phyloP scores from a whole-genome alignment of 2,888 invertebrate genomes.

The Stenurella melanura region DNA sequence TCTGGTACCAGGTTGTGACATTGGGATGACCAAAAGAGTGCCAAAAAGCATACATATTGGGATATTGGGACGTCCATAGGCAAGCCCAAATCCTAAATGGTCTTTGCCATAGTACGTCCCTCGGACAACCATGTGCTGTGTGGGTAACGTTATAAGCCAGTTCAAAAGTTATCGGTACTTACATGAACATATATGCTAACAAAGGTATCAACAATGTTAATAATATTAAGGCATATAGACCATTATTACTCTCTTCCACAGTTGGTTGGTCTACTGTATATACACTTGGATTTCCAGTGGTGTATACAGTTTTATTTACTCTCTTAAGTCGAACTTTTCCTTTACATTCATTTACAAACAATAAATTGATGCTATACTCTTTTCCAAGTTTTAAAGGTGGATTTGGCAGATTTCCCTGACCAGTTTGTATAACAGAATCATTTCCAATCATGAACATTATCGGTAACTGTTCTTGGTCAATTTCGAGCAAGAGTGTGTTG shows the following conservation, averaged over 20 bases:
- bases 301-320: constrained; percentile 12
- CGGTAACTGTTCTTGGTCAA: constrained; percentile 1
- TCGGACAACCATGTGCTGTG: too few species aligned
- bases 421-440: constrained; percentile 8
- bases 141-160: too few species aligned
- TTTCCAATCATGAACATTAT: constrained; percentile 24
- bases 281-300: constrained; percentile 16
- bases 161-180: too few species aligned
- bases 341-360: constrained; percentile 49
- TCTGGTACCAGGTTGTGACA: too few species aligned
- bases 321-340: constrained; percentile 7
- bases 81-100: too few species aligned
- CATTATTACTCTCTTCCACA: not conserved
- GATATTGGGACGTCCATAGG: too few species aligned
- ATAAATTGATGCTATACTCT: constrained; percentile 45
- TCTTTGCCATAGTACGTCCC: too few species aligned
- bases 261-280: too few species aligned
- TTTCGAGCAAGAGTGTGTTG: constrained; percentile 20
- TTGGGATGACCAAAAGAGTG: too few species aligned
- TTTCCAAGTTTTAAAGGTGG: constrained; percentile 46
- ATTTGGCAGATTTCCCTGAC: constrained; percentile 42
- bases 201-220: constrained; percentile 33
- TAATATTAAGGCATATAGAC: constrained; percentile 42
- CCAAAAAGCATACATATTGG: too few species aligned
- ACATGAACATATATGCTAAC: constrained; percentile 31